Evolutionary conservation across 2,797 vertebrate species (phyloP).

Genomic region (Anisognathus igniventris): DNA sequence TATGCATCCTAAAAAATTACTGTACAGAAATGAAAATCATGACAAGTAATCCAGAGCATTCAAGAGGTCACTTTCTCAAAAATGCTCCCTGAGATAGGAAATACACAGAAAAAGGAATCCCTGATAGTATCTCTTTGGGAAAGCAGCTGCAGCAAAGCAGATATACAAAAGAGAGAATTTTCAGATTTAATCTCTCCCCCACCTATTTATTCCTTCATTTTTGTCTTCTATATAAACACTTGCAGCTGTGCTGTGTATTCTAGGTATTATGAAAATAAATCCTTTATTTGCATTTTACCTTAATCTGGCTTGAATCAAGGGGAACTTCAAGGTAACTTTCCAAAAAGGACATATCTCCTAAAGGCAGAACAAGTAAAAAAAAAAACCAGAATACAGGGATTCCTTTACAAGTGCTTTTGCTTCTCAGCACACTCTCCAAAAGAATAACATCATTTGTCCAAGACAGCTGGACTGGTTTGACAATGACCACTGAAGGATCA

Average conservation of each 20-base stretch:
- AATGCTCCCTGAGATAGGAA: background rate
- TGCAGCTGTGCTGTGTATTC: background rate
- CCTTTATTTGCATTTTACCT: slow-evolving; percentile 39
- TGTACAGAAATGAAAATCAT: background rate
- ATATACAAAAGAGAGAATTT: background rate
- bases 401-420: background rate
- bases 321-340: slow-evolving; percentile 5
- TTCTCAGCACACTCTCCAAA: background rate
- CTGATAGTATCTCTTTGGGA: background rate
- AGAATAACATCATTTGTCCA: background rate
- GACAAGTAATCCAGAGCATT: background rate
- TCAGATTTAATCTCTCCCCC: background rate
- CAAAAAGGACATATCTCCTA: background rate
- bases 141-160: background rate
- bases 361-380: background rate
- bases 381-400: background rate
- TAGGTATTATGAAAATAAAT: slow-evolving; percentile 9
- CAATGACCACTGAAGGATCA: background rate
- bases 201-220: background rate
- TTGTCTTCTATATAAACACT: background rate
- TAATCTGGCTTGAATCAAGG: background rate
- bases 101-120: background rate
- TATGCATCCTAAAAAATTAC: background rate
- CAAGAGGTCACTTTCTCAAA: background rate
- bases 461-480: background rate